phyloP scores from a whole-genome alignment of 2,888 invertebrate genomes.

The Eupithecia exiguata region DNA sequence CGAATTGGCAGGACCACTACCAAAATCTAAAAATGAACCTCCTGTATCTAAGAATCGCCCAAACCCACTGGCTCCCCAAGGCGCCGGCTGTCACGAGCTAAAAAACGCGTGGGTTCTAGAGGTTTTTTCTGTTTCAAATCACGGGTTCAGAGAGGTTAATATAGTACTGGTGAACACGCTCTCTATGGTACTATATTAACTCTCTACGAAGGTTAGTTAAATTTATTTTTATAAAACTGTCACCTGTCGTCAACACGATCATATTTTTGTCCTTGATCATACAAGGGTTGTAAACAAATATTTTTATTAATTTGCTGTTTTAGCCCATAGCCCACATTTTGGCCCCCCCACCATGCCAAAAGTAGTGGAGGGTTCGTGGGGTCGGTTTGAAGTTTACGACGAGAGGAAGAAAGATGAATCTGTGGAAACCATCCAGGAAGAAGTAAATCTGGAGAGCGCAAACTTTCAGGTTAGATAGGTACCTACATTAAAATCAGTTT shows the following conservation, averaged over 20 bases:
- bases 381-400: not conserved
- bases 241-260: not conserved
- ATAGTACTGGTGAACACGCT: no score
- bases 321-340: not conserved
- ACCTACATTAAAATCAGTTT: not conserved
- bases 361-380: conserved; percentile 5
- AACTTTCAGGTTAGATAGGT: not conserved
- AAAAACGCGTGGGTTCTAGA: no score
- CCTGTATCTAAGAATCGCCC: no score
- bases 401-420: not conserved
- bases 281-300: not conserved
- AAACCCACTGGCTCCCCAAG: no score
- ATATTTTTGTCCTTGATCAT: not conserved
- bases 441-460: not conserved
- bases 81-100: no score
- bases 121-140: no score
- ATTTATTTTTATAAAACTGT: not conserved
- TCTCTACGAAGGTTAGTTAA: no score
- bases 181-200: no score
- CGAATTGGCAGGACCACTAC: no score
- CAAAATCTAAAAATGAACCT: no score
- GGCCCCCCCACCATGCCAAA: not conserved
- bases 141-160: no score
- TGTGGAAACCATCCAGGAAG: not conserved
- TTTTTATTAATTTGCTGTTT: not conserved